Evolutionary conservation across 2,797 vertebrate species (phyloP), one percentile per base, ranked within the genome.

Genomic region (Lateolabrax maculatus): DNA sequence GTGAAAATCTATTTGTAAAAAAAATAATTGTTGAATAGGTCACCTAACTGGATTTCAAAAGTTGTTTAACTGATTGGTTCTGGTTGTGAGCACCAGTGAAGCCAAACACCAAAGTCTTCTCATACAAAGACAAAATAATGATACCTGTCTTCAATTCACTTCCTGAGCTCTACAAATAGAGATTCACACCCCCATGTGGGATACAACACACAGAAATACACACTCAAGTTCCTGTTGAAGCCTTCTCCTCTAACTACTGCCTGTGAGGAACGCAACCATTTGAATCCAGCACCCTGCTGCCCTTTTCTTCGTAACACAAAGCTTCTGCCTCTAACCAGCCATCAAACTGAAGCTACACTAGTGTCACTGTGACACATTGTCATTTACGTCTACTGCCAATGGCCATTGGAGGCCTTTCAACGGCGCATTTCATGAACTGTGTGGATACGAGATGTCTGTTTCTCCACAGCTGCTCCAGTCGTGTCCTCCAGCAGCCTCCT

Each of bases 401-500:
- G 63, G 34, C 61, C 65, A 79, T 16, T 23, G 19, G 65, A 75
- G 60, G 67, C 43, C 60, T 74, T 65, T 83, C 25, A 57, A 6
- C 3, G 31, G 31, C 31, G 31, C 31, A 34, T 34, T 6, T 34
- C 31, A 6, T 6, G 6, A 34, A 34, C 31, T 23, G 37, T 21
- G 9, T 96, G 94, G 96, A 95, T 95, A 99, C 98, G 90, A 96
- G 83, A 78, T 44, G 90, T 91, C 92, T 0, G 97, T 96, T 90
- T 96, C 94, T 67, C 92, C 78, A 87, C 93, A 96, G 29, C 31
- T 81, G 60, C 69, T 95, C 98, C 98, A 99, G 80, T 97, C 97
- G 12, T 88, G 84, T 83, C 86, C 83, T 77, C 90, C 79, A 48
- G 92, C 89, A 29, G 90, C 81, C 68, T 96, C 89, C 44, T 86